Percentiles rank a stretch among this genome's conserved stretches.
phyloP scores from a whole-genome alignment of 2,797 vertebrate genomes.

The Halcyon leucocephala region DNA sequence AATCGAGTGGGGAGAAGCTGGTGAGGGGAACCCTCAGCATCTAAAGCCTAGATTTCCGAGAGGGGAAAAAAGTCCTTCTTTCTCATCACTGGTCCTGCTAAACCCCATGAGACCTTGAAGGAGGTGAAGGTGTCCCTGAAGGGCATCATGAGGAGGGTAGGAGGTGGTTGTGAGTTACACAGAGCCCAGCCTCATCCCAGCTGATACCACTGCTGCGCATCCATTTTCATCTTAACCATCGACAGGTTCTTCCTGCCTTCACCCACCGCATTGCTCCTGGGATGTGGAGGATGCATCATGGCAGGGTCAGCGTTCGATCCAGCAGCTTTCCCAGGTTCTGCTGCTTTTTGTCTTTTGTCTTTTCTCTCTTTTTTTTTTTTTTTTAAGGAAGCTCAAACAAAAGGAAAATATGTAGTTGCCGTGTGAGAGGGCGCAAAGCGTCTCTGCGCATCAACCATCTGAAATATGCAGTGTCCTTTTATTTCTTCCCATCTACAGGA shows the following conservation, averaged over 20 bases:
- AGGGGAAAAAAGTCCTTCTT: background rate
- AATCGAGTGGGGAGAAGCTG: background rate
- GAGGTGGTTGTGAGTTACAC: background rate
- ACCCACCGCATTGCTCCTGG: background rate
- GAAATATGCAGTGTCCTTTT: slow-evolving; percentile 53
- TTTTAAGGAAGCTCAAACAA: background rate
- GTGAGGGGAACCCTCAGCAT: background rate
- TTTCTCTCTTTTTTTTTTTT: background rate
- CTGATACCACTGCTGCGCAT: background rate
- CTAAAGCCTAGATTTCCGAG: background rate
- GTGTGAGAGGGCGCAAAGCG: background rate
- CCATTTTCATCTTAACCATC: background rate
- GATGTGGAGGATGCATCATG: accelerated
- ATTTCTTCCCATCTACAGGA: background rate
- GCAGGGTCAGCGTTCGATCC: background rate
- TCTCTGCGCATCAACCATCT: background rate
- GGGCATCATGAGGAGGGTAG: background rate
- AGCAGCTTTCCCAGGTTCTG: background rate
- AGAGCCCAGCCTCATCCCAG: background rate
- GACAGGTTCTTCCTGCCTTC: background rate
- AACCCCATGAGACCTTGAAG: background rate
- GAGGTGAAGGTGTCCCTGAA: background rate
- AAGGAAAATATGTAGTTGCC: background rate
- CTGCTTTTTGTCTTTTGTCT: background rate
- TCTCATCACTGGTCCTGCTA: background rate